Conservation (phyloP, 2,888 invertebrate species). For the Slavum lentiscoides region DNA sequence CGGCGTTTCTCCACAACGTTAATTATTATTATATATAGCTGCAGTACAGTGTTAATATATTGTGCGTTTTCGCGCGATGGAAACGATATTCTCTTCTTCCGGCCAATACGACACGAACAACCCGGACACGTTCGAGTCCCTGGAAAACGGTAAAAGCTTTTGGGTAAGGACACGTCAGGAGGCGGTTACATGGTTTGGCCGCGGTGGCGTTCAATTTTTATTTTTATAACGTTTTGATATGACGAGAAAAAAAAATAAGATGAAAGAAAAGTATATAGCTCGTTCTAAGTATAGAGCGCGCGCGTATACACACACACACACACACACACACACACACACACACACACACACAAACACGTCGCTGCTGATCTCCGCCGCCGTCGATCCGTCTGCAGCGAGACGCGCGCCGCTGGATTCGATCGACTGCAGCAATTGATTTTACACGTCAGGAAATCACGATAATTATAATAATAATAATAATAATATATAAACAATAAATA, state of each 20-base stretch:
- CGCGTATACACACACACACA: not conserved
- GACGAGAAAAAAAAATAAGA: too few relatives aligned
- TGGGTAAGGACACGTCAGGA: not conserved
- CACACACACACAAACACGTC: not conserved
- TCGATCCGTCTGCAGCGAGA: not conserved
- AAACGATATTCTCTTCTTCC: constrained; percentile 27
- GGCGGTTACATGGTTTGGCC: not conserved
- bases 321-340: not conserved
- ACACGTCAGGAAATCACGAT: too few relatives aligned
- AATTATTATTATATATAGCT: too few relatives aligned
- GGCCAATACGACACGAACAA: not conserved
- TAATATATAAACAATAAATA: too few relatives aligned
- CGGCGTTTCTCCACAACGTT: too few relatives aligned
- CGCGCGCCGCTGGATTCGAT: not conserved
- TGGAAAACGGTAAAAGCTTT: not conserved
- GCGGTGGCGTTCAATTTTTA: not conserved
- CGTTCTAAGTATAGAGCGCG: not conserved
- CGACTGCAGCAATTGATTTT: not conserved
- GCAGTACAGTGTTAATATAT: not conserved
- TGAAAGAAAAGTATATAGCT: not conserved
- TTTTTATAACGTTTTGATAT: not conserved
- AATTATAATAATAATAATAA: too few relatives aligned
- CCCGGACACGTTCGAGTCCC: not conserved
- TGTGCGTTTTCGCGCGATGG: not conserved
- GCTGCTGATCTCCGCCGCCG: not conserved